A percentile compares a stretch with the other conserved stretches of the same genome.
Conservation (phyloP, 2,797 vertebrate species). For the Macropus fuliginosus region DNA sequence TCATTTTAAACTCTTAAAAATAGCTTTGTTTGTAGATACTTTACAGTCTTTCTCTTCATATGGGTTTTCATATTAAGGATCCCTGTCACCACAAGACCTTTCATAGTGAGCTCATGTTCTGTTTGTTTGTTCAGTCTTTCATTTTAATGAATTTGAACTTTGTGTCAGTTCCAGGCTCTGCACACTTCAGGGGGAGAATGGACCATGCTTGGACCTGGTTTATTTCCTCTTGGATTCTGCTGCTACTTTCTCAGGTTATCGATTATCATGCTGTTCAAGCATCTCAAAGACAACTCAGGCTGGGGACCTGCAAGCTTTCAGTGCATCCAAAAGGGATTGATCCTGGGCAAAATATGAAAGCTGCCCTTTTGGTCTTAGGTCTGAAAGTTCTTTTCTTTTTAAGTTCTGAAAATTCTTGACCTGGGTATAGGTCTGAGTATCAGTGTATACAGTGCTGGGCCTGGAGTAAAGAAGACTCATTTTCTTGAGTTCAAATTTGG, state of each 20-base stretch:
- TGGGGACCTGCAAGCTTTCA: background rate
- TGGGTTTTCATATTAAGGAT: background rate
- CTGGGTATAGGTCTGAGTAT: background rate
- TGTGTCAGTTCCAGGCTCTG: background rate
- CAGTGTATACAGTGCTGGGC: background rate
- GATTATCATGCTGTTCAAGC: background rate
- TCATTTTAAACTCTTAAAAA: background rate
- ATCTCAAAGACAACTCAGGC: background rate
- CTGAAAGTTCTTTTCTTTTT: background rate
- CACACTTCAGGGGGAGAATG: background rate
- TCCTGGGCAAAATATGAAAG: background rate
- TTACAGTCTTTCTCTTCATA: background rate
- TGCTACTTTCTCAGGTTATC: background rate
- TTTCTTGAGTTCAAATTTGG: background rate
- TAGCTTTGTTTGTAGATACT: background rate
- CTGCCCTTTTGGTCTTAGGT: background rate
- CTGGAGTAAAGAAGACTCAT: background rate
- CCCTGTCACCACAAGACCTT: background rate
- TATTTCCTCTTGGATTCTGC: background rate
- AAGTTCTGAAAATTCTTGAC: background rate
- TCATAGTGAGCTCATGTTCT: background rate
- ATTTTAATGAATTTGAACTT: background rate
- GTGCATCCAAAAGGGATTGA: background rate
- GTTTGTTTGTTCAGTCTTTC: background rate
- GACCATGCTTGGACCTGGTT: background rate